Base-by-base conservation (phyloP, 2,888 invertebrate genomes). In the Plemyria rubiginata region DNA sequence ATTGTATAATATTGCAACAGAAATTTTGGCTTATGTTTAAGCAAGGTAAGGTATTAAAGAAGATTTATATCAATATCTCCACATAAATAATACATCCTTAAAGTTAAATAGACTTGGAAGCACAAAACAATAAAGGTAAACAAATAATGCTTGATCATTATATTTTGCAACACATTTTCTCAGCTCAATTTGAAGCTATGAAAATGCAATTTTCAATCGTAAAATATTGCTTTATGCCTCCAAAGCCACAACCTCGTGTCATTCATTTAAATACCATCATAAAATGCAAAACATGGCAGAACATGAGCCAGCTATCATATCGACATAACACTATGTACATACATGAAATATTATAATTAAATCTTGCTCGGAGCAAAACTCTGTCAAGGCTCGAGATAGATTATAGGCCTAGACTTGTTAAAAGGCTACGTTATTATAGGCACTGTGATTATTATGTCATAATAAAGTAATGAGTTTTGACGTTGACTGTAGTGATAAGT, bases 301-400 rank as follows among this genome's bases (percentile, higher is more conserved):
- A 43, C 57, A 68, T 64, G 60, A 22, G 56, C 60, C 36, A 58
- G 51, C 54, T 54, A 54, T 64, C 62, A 64, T 66, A 60, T 60
- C 55, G 54, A 68, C 67, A 65, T 66, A 59, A 62, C 64, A 45
- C 59, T 68, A 62, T 70, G 67, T 62, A 58, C 56, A 66, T 62
- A 58, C 56, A 66, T 69, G 57, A 67, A 63, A 62, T 63, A 66
- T 69, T 16, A 45, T 45, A 45, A 55, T 60, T 55, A 55, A 65
- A 68, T 68, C 62, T 60, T 45, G 65, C 60, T 61, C 13, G 9
- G 40, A 50, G 62, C 62, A 41, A 60, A 69, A 71, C 65, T 66
- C 71, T 69, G 71, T 68, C 71, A 71, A 71, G 71, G 71, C 51
- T 67, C 60, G 38, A 52, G 55, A 60, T 69, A 71, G 48, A 62